Evolutionary conservation across 1,140 invertebrate species (phyloP).

Genomic region (Platyura marginata): DNA sequence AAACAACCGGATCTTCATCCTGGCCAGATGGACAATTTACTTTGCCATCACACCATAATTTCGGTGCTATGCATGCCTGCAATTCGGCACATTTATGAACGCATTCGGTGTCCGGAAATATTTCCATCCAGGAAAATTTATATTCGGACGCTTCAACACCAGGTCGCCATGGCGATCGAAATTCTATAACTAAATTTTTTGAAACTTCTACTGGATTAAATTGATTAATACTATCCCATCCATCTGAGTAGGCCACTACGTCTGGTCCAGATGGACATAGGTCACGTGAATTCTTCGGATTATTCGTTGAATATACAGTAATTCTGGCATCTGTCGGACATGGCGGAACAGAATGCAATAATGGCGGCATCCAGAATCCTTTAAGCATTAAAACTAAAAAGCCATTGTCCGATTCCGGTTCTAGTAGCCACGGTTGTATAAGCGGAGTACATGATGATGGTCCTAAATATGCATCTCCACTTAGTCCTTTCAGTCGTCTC

Average conservation of each 20-base stretch:
- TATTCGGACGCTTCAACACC: neutral
- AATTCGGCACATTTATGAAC: slow-evolving; percentile 41
- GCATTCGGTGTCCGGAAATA: neutral
- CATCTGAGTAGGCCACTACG: slow-evolving; percentile 13
- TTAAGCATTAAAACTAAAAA: slow-evolving; percentile 1
- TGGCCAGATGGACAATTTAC: slow-evolving; percentile 52
- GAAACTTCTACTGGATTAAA: slow-evolving; percentile 2
- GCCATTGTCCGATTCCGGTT: slow-evolving; percentile 30
- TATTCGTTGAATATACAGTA: slow-evolving; percentile 49
- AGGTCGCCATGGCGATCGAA: neutral
- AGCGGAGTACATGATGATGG: slow-evolving; percentile 22
- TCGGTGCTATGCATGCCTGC: slow-evolving; percentile 49
- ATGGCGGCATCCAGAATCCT: slow-evolving; percentile 1
- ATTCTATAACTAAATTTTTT: slow-evolving; percentile 1
- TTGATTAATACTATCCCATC: slow-evolving; percentile 24
- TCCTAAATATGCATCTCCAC: slow-evolving; percentile 35
- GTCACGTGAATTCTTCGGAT: slow-evolving; percentile 32
- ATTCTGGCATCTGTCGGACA: slow-evolving; percentile 54
- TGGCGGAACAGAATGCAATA: slow-evolving; percentile 24
- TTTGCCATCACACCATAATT: slow-evolving; percentile 53
- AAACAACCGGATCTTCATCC: slow-evolving; percentile 36
- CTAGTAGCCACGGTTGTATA: slow-evolving; percentile 52
- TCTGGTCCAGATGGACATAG: slow-evolving; percentile 39
- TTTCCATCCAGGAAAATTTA: slow-evolving; percentile 2
- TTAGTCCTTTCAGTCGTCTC: slow-evolving; percentile 41